Percentiles rank a stretch among this genome's conserved stretches.
phyloP scores from a whole-genome alignment of 1,140 invertebrate species.

The Capitella teleta region DNA sequence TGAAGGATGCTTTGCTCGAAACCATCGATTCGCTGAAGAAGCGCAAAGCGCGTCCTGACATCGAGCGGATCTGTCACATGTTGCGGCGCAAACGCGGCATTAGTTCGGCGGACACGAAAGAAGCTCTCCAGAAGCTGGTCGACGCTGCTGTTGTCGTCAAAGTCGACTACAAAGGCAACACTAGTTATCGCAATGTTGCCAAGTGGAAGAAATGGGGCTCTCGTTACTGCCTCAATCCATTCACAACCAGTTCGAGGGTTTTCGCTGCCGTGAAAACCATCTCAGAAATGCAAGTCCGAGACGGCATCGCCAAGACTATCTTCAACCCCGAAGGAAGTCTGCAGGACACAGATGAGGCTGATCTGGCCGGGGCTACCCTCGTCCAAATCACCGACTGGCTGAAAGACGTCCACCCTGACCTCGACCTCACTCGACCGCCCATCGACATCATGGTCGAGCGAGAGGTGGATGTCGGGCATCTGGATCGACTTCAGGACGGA shows the following conservation, averaged over 20 bases:
- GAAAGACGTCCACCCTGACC: neutral
- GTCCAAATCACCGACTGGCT: neutral
- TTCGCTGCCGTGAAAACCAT: too few species aligned
- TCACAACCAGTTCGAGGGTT: too few species aligned
- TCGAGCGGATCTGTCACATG: slow-evolving; percentile 69
- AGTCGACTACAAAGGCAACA: slow-evolving; percentile 75
- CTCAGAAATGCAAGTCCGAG: too few species aligned
- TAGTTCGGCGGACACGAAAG: slow-evolving; percentile 57
- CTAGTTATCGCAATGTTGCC: slow-evolving; percentile 66
- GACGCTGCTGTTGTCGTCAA: slow-evolving; percentile 65
- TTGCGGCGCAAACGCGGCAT: slow-evolving; percentile 61
- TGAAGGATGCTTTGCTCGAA: slow-evolving; percentile 64
- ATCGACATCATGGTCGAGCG: neutral
- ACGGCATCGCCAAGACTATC: too few species aligned
- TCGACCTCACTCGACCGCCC: neutral
- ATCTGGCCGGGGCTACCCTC: neutral
- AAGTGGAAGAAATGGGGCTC: slow-evolving; percentile 29
- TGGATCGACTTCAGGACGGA: neutral
- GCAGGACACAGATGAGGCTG: neutral
- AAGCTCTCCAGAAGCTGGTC: slow-evolving; percentile 61
- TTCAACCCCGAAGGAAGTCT: neutral
- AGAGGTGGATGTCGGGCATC: neutral
- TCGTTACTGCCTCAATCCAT: neutral
- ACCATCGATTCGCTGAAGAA: slow-evolving; percentile 70
- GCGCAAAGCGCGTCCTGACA: slow-evolving; percentile 69